Evolutionary conservation across 2,113 vertebrate genomes (phyloP).

Genomic region (Falcunculus frontatus): DNA sequence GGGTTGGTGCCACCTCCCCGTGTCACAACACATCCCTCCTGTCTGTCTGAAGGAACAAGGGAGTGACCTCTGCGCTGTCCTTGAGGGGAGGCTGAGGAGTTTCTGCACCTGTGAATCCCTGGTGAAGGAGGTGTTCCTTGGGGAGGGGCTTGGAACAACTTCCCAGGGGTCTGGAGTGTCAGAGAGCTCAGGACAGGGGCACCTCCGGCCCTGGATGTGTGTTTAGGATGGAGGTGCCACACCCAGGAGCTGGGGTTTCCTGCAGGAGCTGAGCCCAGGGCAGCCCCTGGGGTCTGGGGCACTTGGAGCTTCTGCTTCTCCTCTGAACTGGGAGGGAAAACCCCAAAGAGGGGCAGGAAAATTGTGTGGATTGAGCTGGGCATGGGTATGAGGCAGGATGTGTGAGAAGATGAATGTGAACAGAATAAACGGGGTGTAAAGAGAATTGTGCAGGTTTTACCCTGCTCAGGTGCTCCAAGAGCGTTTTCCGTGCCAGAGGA

Average conservation of each 20-base stretch:
- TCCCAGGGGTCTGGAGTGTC: neutral
- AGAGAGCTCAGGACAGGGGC: neutral
- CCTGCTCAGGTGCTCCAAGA: neutral
- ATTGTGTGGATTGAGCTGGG: neutral
- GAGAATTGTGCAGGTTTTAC: neutral
- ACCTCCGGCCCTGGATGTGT: rapidly evolving
- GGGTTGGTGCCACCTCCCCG: neutral
- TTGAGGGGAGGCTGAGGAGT: neutral
- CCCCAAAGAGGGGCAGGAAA: neutral
- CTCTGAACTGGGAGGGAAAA: neutral
- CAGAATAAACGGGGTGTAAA: rapidly evolving
- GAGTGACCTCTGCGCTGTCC: neutral
- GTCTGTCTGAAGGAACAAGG: neutral
- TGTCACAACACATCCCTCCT: neutral
- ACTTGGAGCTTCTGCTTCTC: neutral
- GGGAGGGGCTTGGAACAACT: neutral
- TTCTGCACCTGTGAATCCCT: neutral
- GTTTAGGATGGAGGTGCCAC: neutral
- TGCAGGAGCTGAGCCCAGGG: neutral
- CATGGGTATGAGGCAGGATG: rapidly evolving
- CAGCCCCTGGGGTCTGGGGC: neutral
- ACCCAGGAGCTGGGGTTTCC: neutral
- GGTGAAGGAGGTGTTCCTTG: neutral
- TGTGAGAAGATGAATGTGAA: neutral
- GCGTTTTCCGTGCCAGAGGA: neutral